Evolutionary conservation across 1,140 invertebrate genomes (phyloP), one percentile per base, ranked within the genome.

Genomic region (Drosophila orena): DNA sequence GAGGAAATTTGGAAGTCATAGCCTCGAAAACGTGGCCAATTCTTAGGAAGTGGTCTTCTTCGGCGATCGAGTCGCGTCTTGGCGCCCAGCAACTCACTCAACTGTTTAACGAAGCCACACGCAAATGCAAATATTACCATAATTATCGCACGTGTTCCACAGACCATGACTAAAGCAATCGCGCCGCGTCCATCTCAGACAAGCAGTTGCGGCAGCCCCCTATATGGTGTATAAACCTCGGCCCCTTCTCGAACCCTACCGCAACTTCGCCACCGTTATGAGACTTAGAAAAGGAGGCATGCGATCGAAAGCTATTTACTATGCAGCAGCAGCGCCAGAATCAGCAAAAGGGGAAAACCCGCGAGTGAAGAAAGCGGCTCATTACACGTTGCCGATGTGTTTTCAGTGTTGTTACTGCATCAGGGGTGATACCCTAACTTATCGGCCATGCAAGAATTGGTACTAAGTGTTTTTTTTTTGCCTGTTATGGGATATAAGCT

Each of bases 41-140:
- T 37, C 47, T 52, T 24, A 47, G 30, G 47, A 5, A 10, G 22
- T 15, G 35, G 44, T 44, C 53, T 61, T 60, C 57, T 52, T 47
- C 24, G 27, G 10, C 52, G 62, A 49, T 65, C 60, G 42, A 75
- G 54, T 76, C 54, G 50, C 60, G 30, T 61, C 47, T 73, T 80
- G 81, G 81, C 81, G 81, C 81, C 81, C 81, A 77, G 62, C 83
- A 61, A 61, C 75, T 86, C 83, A 89, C 79, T 86, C 83, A 89
- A 86, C 83, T 86, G 83, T 86, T 86, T 88, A 86, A 78, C 83
- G 83, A 79, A 86, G 83, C 83, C 83, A 86, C 83, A 86, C 84
- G 83, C 83, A 86, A 86, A 88, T 86, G 83, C 83, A 86, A 86
- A 86, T 86, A 86, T 86, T 88, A 86, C 84, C 83, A 86, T 86